Percentiles rank a stretch among this genome's conserved stretches.
Conservation (phyloP, 2,888 invertebrate genomes). For the Agrypnus murinus region DNA sequence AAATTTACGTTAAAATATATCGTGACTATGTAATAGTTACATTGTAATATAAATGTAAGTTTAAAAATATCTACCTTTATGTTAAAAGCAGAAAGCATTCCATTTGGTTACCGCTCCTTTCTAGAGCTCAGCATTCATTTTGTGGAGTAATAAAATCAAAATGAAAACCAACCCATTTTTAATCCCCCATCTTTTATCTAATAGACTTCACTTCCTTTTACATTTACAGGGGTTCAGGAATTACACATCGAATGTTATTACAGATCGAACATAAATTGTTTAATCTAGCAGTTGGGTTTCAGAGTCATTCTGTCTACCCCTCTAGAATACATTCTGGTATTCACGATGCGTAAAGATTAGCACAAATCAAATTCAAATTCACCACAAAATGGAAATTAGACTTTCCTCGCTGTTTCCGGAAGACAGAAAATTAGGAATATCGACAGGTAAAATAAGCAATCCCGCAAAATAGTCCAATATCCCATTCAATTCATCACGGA, state of each 20-base stretch:
- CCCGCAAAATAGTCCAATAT: slow-evolving; percentile 55
- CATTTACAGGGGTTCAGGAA: slow-evolving; percentile 17
- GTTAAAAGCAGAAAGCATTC: too few relatives aligned
- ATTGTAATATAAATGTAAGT: too few relatives aligned
- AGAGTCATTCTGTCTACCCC: slow-evolving; percentile 25
- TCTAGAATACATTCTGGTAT: slow-evolving; percentile 30
- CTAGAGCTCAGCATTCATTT: too few relatives aligned
- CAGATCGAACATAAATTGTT: slow-evolving; percentile 29
- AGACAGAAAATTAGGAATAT: slow-evolving; percentile 57
- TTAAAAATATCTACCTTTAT: too few relatives aligned
- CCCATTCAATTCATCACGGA: slow-evolving; percentile 48
- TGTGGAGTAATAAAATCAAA: too few relatives aligned
- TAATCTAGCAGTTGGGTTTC: slow-evolving; percentile 25
- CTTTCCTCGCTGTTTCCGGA: slow-evolving; percentile 55
- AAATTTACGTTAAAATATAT: too few relatives aligned
- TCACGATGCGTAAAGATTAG: slow-evolving; percentile 44
- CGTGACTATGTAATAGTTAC: too few relatives aligned
- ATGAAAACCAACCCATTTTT: too few relatives aligned
- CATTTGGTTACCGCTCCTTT: too few relatives aligned
- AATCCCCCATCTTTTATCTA: neutral
- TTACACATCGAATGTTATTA: slow-evolving; percentile 15
- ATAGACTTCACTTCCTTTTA: slow-evolving; percentile 12
- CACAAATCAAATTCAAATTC: slow-evolving; percentile 53
- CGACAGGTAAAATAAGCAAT: slow-evolving; percentile 57
- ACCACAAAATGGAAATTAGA: slow-evolving; percentile 59